Conservation (phyloP, 2,888 invertebrate species). For the Helobdella robusta region DNA sequence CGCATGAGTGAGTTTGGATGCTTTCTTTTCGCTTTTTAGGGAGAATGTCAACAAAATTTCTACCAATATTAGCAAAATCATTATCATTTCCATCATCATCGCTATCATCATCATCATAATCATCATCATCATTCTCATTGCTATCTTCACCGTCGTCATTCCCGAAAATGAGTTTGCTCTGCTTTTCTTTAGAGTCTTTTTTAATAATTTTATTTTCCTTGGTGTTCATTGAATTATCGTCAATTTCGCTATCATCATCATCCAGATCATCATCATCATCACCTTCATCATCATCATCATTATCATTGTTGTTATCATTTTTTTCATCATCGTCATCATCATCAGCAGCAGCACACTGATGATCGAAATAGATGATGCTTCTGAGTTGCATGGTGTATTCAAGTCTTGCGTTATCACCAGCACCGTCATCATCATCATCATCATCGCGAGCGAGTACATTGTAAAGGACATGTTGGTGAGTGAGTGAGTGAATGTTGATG, state of each 20-base stretch:
- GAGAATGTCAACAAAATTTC: too few relatives aligned
- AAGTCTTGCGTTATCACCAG: background rate
- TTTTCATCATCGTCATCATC: conserved; percentile 12
- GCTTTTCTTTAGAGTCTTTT: conserved; percentile 29
- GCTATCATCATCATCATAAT: conserved; percentile 26
- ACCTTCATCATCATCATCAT: background rate
- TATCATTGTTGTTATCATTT: background rate
- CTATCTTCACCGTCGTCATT: conserved; percentile 40
- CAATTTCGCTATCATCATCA: background rate
- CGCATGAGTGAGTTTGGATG: too few relatives aligned
- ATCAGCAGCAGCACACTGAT: background rate
- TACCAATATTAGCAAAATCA: conserved; percentile 15
- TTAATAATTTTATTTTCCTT: too few relatives aligned
- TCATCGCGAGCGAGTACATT: background rate
- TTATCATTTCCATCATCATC: conserved; percentile 23
- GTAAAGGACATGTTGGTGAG: background rate
- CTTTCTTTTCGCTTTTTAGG: too few relatives aligned
- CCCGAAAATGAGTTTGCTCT: conserved; percentile 31
- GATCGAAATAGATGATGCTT: background rate
- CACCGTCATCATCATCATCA: conserved; percentile 11
- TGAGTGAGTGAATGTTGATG: background rate
- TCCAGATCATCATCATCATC: background rate
- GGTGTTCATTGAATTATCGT: too few relatives aligned
- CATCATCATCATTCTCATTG: conserved; percentile 42
- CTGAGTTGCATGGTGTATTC: too few relatives aligned